Conservation (phyloP, 2,888 invertebrate species). For the Microplitis manilae region DNA sequence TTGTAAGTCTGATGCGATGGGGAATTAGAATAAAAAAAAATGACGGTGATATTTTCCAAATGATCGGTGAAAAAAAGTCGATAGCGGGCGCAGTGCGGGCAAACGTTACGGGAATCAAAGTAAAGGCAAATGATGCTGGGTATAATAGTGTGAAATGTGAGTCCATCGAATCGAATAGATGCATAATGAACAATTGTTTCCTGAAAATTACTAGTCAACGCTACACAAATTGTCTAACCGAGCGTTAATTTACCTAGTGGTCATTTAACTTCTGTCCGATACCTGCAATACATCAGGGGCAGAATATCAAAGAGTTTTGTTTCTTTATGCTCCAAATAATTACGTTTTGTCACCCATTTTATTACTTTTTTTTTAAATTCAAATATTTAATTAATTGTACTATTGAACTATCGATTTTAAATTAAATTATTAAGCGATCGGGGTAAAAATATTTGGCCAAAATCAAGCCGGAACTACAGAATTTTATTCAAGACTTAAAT, state of each 20-base stretch:
- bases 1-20: too few species aligned
- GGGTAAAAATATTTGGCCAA: too few species aligned
- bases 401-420: not conserved
- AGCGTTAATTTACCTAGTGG: not conserved
- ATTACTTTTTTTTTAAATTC: not conserved
- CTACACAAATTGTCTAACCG: not conserved
- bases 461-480: too few species aligned
- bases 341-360: not conserved
- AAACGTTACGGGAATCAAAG: not conserved
- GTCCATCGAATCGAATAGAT: not conserved
- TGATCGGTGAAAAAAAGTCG: not conserved
- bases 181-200: constrained; percentile 11
- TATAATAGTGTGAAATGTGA: not conserved
- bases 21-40: too few species aligned
- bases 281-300: not conserved
- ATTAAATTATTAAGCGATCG: too few species aligned
- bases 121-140: not conserved
- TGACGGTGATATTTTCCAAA: too few species aligned
- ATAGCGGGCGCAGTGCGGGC: constrained; percentile 8
- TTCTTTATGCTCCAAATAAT: not conserved
- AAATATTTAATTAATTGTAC: not conserved
- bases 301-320: not conserved
- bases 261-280: not conserved
- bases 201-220: constrained; percentile 11
- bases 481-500: too few species aligned